These are phyloP conservation scores for Drosophila baimaii DNA, from an alignment of 1,140 invertebrate species.

Conservation along the genomic window DNA sequence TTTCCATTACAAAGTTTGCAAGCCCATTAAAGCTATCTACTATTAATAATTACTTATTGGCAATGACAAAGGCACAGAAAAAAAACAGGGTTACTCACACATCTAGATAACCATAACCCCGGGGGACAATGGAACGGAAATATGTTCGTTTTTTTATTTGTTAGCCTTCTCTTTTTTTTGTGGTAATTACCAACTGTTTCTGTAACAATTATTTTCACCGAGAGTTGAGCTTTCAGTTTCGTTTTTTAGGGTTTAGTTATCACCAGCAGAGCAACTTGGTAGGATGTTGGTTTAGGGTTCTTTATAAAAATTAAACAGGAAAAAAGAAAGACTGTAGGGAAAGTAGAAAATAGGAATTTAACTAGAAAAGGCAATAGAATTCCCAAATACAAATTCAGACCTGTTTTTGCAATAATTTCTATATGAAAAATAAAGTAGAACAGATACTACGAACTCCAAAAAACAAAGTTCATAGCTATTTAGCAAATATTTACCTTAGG, in stretches of 20 bases:
- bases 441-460: too few species aligned
- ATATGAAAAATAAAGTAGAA: neutral
- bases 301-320: neutral
- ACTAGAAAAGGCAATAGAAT: neutral
- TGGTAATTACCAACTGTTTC: conserved; percentile 33
- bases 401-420: neutral
- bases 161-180: neutral
- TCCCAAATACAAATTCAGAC: neutral
- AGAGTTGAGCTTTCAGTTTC: conserved; percentile 2
- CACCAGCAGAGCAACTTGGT: neutral
- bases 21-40: conserved; percentile 6
- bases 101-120: conserved; percentile 22
- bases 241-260: conserved; percentile 12
- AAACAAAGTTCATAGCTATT: too few species aligned
- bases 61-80: conserved; percentile 18
- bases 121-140: conserved; percentile 41
- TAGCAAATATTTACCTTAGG: neutral
- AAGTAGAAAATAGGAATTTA: neutral
- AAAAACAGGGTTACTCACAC: conserved; percentile 25
- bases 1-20: conserved; percentile 4
- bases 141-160: conserved; percentile 10
- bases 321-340: too few species aligned
- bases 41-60: conserved; percentile 32
- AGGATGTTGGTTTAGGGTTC: neutral
- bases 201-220: conserved; percentile 36